Evolutionary conservation across 2,888 invertebrate genomes (phyloP).

Genomic region (Vesta saturnalis): DNA sequence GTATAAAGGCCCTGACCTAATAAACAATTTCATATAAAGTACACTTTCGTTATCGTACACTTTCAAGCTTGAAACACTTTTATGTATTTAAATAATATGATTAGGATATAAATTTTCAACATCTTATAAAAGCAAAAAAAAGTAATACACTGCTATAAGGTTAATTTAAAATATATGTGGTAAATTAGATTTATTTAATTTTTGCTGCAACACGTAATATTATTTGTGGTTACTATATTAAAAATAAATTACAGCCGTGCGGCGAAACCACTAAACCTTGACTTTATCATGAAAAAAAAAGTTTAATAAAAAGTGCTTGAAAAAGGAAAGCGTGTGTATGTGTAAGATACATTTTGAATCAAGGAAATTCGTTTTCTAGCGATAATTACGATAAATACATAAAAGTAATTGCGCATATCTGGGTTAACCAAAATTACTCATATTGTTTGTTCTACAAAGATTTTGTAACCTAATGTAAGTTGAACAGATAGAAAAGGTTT

Average conservation of each 20-base stretch:
- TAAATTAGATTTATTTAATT: not conserved
- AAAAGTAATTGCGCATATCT: slow-evolving; percentile 44
- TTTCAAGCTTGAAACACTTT: not conserved
- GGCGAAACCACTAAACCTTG: slow-evolving; percentile 12
- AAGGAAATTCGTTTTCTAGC: slow-evolving; percentile 30
- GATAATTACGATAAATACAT: slow-evolving; percentile 41
- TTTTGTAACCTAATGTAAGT: slow-evolving; percentile 31
- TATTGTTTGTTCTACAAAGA: slow-evolving; percentile 38
- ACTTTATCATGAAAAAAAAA: slow-evolving; percentile 1
- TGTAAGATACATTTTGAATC: slow-evolving; percentile 11
- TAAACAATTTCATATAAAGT: too few relatives aligned
- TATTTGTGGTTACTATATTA: slow-evolving; percentile 12
- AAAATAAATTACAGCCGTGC: slow-evolving; percentile 2
- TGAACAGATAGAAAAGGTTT: slow-evolving; percentile 23
- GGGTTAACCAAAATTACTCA: slow-evolving; percentile 45
- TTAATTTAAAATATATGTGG: not conserved
- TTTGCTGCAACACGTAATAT: not conserved
- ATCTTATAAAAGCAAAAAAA: not conserved
- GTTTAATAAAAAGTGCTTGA: not conserved
- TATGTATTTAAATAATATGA: not conserved
- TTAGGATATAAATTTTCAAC: not conserved
- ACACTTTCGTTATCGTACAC: not conserved
- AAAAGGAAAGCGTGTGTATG: slow-evolving; percentile 6
- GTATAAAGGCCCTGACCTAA: not conserved
- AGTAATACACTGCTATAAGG: too few relatives aligned